Base-by-base conservation (phyloP, 2,113 vertebrate species). In the Bombycilla garrulus region DNA sequence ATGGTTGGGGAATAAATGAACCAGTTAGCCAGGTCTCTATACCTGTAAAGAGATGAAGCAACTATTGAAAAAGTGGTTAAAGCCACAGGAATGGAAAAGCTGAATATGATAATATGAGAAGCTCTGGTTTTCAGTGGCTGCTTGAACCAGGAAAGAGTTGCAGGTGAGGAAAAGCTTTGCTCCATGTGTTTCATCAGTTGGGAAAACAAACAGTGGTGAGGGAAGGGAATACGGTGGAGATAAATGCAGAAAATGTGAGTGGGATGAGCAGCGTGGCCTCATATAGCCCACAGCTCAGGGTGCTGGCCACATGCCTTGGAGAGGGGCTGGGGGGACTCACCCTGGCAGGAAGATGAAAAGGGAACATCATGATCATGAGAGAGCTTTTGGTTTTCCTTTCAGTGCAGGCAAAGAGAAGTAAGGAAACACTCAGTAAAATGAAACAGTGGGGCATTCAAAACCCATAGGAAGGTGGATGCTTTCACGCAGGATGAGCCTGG, bases 11-110 rank as follows among this genome's bases (percentile, higher is more conserved):
- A 87, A 67, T 2, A 2, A 71, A 54, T 24, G 66, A 81, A 71
- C 26, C 48, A 21, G 33, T 20, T 38, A 90, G 21, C 7, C 33
- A 35, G 11, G 16, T 33, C 66, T 81, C 38, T 4, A 0, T 53
- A 50, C 0, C 0, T 54, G 18, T 69, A 35, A 70, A 76, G 44
- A 7, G 16, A 18, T 51, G 33, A 76, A 86, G 38, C 38, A 74
- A 17, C 53, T 26, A 6, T 3, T 78, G 48, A 71, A 90, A 66
- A 84, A 22, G 47, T 58, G 65, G 65, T 42, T 84, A 66, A 86
- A 85, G 57, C 48, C 57, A 71, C 35, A 92, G 48, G 88, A 90
- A 81, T 71, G 57, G 82, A 93, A 60, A 73, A 53, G 26, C 28
- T 88, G 76, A 88, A 31, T 38, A 38, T 33, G 48, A 31, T 69